Evolutionary conservation across 2,797 vertebrate species (phyloP), one percentile per base, ranked within the genome.

Genomic region (Chaetodon trifasciatus): DNA sequence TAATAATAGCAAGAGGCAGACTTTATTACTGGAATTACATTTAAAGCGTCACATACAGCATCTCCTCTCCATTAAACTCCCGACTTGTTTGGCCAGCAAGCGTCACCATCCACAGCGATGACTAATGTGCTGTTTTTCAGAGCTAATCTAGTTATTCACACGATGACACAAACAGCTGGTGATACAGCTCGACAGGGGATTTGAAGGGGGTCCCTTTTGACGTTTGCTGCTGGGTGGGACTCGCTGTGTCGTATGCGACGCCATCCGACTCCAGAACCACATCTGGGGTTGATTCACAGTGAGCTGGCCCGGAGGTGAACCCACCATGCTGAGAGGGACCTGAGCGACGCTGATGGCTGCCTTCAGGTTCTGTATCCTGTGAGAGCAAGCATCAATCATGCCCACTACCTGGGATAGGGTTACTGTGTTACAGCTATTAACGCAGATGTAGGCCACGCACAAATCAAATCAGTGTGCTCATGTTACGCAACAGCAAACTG

Each of bases 271-370:
- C 65, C 76, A 82, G 77, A 78, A 56, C 40, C 83, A 91, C 93
- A 94, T 93, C 90, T 94, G 93, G 81, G 71, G n/a, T 67, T 91
- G 84, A 92, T 94, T 94, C 87, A 86, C 65, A 16, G 68, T 74
- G 83, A 89, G 79, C 68, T 89, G 89, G 85, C 91, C 90, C 52
- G 24, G 78, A 86, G 70, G 76, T 91, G 89, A 93, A 91, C 91
- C 70, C 78, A 21, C 52, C 58, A 49, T 35, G 57, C 67, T 28
- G 37, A 76, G 61, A 40, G 23, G 53, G 39, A 28, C 8, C 58
- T 12, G 17, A 60, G 56, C 28, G 15, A 13, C 76, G 24, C 42
- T 17, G 17, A 40, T 37, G 76, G 39, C 32, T 19, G 65, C 71
- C 52, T 62, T 74, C 74, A 67, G 76, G 58, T 72, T 76, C 58